Evolutionary conservation across 2,888 invertebrate species (phyloP), one percentile per base, ranked within the genome.

Genomic region (Petrophora chlorosata): DNA sequence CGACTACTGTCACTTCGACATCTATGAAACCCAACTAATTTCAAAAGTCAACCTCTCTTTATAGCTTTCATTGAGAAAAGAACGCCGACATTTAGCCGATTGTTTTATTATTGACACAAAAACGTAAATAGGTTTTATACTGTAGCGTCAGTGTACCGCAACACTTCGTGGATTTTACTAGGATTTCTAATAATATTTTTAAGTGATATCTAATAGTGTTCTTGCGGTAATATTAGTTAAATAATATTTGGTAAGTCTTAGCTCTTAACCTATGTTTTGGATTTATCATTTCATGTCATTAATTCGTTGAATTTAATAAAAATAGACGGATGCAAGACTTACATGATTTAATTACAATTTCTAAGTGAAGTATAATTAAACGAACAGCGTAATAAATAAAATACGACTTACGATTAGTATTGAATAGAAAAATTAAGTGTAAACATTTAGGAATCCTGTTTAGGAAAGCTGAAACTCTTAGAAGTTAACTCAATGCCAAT

Each of bases 1-100:
- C 26, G 34, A 8, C 7, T 10, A 16, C 36, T 28, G 59, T 47
- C 53, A 53, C 35, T 15, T 5, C 30, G 49, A 44, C 53, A 10
- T 39, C n/a, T 13, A 1, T 1, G 12, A 34, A 34, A 38, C 35
- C 32, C 34, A 10, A 7, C 35, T 8, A 26, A 45, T 12, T 34
- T 32, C 7, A 26, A 13, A 44, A 19, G 28, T 4, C 22, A 0
- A 8, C 10, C 5, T 3, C 0, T 25, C 7, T 19, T 12, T 1
- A 14, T 17, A 1, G 9, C 3, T 30, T 8, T 4, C 5, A 15
- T 9, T 25, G 2, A 25, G 4, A 30, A 17, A 30, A 1, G n/a
- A 9, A n/a, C 28, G 3, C 17, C 17, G 17, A 7, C 1, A 38
- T 4, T 40, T 10, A 5, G 19, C 3, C n/a, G 28, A 40, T 39